Percentiles rank a stretch among this genome's conserved stretches.
phyloP scores from a whole-genome alignment of 2,888 invertebrate species.

The Drosophila merina region DNA sequence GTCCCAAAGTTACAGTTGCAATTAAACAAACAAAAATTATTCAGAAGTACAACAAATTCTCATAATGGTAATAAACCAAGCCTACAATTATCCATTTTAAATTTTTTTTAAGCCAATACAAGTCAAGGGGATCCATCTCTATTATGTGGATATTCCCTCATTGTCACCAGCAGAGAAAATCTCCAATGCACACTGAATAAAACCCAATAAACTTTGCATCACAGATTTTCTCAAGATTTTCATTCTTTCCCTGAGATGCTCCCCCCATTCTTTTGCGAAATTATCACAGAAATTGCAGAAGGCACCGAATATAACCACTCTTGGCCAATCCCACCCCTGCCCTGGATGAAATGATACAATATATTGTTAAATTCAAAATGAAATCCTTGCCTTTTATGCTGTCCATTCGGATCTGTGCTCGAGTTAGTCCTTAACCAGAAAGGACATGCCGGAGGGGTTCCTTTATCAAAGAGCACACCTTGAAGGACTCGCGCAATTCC shows the following conservation, averaged over 20 bases:
- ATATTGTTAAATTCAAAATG: conserved; percentile 66
- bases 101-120: not conserved
- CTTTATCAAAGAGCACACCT: conserved; percentile 67
- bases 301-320: conserved; percentile 43
- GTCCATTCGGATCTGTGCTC: conserved; percentile 49
- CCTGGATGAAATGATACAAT: conserved; percentile 23
- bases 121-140: too few relatives aligned
- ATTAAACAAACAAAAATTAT: not conserved
- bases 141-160: not conserved
- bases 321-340: conserved; percentile 6
- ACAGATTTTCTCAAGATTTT: conserved; percentile 12
- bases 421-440: conserved; percentile 13
- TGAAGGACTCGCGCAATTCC: conserved; percentile 45
- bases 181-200: conserved; percentile 11
- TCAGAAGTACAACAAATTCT: not conserved
- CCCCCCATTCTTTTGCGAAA: conserved; percentile 41
- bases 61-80: not conserved
- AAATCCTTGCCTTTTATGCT: conserved; percentile 63
- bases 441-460: conserved; percentile 10
- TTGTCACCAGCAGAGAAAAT: not conserved
- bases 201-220: conserved; percentile 41
- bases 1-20: not conserved
- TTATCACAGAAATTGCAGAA: conserved; percentile 63
- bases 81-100: not conserved
- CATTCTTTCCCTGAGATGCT: conserved; percentile 2